These are phyloP conservation scores for Drosophila fungiperda DNA, from an alignment of 2,888 invertebrate genomes.

Conservation along the genomic window DNA sequence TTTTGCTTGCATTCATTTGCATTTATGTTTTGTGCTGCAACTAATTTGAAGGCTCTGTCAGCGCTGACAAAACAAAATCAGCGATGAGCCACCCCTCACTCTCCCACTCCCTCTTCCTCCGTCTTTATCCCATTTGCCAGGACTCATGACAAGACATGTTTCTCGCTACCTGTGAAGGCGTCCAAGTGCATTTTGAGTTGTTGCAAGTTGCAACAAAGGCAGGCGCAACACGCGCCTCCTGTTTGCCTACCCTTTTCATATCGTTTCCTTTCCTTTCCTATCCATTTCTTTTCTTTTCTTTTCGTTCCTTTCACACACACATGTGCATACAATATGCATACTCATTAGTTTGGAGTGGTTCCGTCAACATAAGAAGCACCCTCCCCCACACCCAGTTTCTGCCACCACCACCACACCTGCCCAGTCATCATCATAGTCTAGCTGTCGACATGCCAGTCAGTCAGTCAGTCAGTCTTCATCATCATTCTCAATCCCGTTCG, in stretches of 20 bases:
- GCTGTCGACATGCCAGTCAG: constrained; percentile 52
- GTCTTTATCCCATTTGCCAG: neutral
- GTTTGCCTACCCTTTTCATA: constrained; percentile 16
- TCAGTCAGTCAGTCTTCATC: constrained; percentile 45
- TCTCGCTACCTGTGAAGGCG: constrained; percentile 38
- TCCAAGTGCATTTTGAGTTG: constrained; percentile 72
- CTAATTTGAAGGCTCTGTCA: constrained; percentile 75
- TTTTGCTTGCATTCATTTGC: constrained; percentile 70
- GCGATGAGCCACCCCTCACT: constrained; percentile 3
- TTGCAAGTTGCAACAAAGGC: constrained; percentile 68
- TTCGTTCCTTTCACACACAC: constrained; percentile 39
- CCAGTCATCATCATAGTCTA: constrained; percentile 22
- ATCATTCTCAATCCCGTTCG: constrained; percentile 23
- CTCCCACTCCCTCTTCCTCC: neutral
- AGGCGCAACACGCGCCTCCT: constrained; percentile 28
- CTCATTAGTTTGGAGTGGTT: constrained; percentile 83
- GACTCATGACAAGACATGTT: constrained; percentile 60
- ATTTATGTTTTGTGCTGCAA: constrained; percentile 79
- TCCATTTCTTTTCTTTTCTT: neutral
- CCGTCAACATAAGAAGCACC: constrained; percentile 70
- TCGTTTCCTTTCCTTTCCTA: constrained; percentile 10
- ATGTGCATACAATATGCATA: constrained; percentile 79
- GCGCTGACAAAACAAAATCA: constrained; percentile 75
- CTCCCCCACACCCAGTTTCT: neutral
- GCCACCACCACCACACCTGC: neutral